Base-by-base conservation (phyloP, 2,113 vertebrate genomes). In the Hyaena hyaena region DNA sequence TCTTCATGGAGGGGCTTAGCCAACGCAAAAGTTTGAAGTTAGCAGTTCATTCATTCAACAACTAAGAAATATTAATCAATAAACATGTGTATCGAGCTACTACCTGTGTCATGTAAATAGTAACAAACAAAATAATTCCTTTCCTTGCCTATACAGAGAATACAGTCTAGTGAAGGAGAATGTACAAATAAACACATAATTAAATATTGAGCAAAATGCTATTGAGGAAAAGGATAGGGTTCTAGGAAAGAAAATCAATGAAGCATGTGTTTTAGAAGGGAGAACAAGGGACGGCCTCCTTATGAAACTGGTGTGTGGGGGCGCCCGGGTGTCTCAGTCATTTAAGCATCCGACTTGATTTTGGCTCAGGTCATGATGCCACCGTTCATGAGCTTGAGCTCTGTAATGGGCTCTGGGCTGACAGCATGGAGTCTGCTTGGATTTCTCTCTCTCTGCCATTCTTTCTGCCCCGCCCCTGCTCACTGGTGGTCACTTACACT, bases 171-270 rank as follows among this genome's bases (percentile, higher is more conserved):
- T 71, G 65, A 76, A 26, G 26, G 35, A 83, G 90, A 35, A 73
- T 21, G 17, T 76, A 43, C 31, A 94, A 88, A 35, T 21, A 76
- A 94, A 77, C 66, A 71, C 55, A 35, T 80, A 85, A 97, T 83
- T 96, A 95, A 97, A 86, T 94, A 96, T 53, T 82, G 71, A 92
- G 95, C 82, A 88, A 87, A 77, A 85, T 35, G 19, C 48, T 88
- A 53, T 55, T 66, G 97, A 73, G 68, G 66, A 68, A 90, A 89
- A 58, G 24, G 92, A 76, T 71, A 92, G 14, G 28, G 4, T 43
- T 87, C 65, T 94, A 4, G 19, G 23, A 80, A n/a, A 73, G 11
- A 87, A 90, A 82, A 85, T 71, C 88, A 84, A 73, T 85, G 66
- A 63, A 35, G 14, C 17, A 3, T 39, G 61, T 31, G 55, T 53